A percentile compares a stretch with the other conserved stretches of the same genome.
phyloP scores from a whole-genome alignment of 2,797 vertebrate species.

The Catostomus latipinnis region DNA sequence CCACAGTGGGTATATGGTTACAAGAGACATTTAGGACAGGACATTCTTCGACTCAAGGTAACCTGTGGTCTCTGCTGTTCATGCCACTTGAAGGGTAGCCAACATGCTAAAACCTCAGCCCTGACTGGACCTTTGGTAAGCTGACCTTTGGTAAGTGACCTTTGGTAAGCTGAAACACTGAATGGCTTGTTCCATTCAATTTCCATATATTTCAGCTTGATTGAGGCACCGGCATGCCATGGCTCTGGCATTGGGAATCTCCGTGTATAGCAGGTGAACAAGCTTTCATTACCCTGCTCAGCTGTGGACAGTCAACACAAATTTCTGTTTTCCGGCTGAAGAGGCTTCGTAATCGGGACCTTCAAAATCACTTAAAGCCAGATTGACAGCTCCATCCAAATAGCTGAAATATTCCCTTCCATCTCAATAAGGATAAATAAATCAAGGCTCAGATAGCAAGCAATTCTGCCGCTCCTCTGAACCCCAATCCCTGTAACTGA shows the following conservation, averaged over 20 bases:
- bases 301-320: slow-evolving; percentile 53
- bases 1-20: slow-evolving; percentile 67
- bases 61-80: slow-evolving; percentile 58
- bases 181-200: slow-evolving; percentile 49
- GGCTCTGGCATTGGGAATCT: slow-evolving; percentile 47
- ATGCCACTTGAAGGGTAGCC: slow-evolving; percentile 54
- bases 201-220: slow-evolving; percentile 9
- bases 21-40: slow-evolving; percentile 66
- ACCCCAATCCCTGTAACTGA: slow-evolving; percentile 30
- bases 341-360: slow-evolving; percentile 51
- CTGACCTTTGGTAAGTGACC: slow-evolving; percentile 5
- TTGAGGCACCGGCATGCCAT: slow-evolving; percentile 33
- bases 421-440: slow-evolving; percentile 59
- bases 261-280: slow-evolving; percentile 65
- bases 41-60: slow-evolving; percentile 73
- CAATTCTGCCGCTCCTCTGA: neutral
- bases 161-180: slow-evolving; percentile 17
- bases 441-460: slow-evolving; percentile 55
- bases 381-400: slow-evolving; percentile 57
- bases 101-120: slow-evolving; percentile 6
- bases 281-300: slow-evolving; percentile 53
- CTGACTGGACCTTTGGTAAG: neutral
- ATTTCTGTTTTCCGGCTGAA: slow-evolving; percentile 45
- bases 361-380: slow-evolving; percentile 63
- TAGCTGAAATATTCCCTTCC: slow-evolving; percentile 40